Conservation (phyloP, 1,140 invertebrate species). For the Pseudomyrmex cubaensis region DNA sequence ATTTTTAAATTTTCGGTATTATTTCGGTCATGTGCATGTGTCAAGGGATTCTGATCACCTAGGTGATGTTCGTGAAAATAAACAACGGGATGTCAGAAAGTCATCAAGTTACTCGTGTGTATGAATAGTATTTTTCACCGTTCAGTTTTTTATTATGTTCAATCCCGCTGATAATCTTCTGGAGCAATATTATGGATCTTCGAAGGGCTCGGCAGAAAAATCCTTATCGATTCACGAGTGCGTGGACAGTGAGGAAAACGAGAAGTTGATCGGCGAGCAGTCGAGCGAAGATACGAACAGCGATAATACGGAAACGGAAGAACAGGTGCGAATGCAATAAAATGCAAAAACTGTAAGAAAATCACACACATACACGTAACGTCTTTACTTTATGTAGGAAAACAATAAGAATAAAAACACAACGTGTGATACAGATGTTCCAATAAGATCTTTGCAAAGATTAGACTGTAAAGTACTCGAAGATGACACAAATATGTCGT, state of each 20-base stretch:
- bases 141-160: too few relatives aligned
- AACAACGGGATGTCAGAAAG: too few relatives aligned
- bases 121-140: too few relatives aligned
- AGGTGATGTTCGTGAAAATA: too few relatives aligned
- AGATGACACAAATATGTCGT: neutral
- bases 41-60: too few relatives aligned
- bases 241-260: conserved; percentile 7
- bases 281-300: conserved; percentile 2
- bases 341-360: neutral
- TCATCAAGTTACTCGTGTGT: too few relatives aligned
- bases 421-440: neutral
- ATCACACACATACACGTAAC: neutral
- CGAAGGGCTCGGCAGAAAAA: neutral
- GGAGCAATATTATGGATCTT: conserved; percentile 61
- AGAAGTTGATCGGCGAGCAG: conserved; percentile 49
- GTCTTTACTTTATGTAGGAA: neutral
- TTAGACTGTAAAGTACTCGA: conserved; percentile 20
- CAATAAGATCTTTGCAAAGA: conserved; percentile 10
- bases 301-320: conserved; percentile 8
- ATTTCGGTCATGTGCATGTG: too few relatives aligned
- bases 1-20: too few relatives aligned
- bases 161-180: conserved; percentile 21
- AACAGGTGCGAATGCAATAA: conserved; percentile 12
- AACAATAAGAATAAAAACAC: neutral
- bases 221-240: conserved; percentile 56